Evolutionary conservation across 2,888 invertebrate genomes (phyloP), one percentile per base, ranked within the genome.

Genomic region (Coecobrya sp.): DNA sequence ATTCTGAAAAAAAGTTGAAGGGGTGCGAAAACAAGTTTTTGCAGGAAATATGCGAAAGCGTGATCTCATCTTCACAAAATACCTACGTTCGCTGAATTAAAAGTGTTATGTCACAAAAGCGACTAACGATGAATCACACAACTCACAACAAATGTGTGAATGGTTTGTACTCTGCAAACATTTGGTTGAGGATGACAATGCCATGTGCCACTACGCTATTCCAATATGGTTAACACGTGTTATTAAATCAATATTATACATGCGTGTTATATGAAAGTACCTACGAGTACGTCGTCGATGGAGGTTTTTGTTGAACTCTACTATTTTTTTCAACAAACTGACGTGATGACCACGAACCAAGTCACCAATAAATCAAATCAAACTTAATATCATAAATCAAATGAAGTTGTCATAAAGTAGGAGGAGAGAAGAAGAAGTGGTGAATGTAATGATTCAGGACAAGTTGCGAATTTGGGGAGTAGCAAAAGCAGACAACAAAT

Each of bases 321-420:
- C 8, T 65, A 25, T 25, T 65, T 36, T 68, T 36, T 68, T 68
- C 36, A 68, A 36, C 68, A 62, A 52, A 22, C 5, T 45, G 45
- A 81, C 27, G 30, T 52, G 79, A 81, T 52, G 79, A 81, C 79
- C 79, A 81, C 52, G 55, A 55, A 65, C 65, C 11, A 45, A 84
- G 19, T 45, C 84, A 13, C 65, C 25, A 36, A 84, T 84, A 84
- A 84, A 84, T 84, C 84, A 84, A 84, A 84, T 84, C 36, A 84
- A 27, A 65, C 84, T n/a, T 65, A 65, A 84, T 45, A 25, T 25
- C 62, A 65, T 84, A 84, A 84, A 84, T 84, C 84, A 84, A 84
- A 65, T 45, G n/a, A 84, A 84, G 84, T 65, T 84, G 65, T 84
- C 84, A 84, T 84, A 45, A 65, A 65, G 42, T 65, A 45, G 84